Conservation (phyloP, 2,797 vertebrate species). For the Coilia nasus region DNA sequence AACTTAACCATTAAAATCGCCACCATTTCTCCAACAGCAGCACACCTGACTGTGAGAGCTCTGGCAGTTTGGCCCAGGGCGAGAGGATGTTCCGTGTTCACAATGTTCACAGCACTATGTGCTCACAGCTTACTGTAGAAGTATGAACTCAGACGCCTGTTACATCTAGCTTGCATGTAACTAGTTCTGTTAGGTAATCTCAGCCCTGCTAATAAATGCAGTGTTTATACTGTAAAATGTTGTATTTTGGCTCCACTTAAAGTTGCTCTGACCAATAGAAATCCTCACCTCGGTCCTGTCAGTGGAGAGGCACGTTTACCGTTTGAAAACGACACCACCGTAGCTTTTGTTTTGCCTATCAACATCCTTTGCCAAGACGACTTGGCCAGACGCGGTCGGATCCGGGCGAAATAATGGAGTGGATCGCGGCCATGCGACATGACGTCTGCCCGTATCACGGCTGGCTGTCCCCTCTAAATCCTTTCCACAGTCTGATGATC, state of each 20-base stretch:
- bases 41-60: background rate
- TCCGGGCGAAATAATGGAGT: conserved; percentile 14
- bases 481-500: background rate
- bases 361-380: background rate
- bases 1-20: background rate
- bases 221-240: background rate
- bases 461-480: background rate
- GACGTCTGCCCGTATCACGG: background rate
- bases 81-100: background rate
- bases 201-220: background rate
- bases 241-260: background rate
- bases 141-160: background rate
- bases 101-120: background rate
- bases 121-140: background rate
- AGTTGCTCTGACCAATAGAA: background rate
- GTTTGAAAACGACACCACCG: background rate
- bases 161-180: background rate
- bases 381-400: background rate
- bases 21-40: background rate
- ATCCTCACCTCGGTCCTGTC: too few species aligned
- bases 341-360: conserved; percentile 10
- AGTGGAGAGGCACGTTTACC: background rate
- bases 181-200: background rate
- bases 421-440: background rate
- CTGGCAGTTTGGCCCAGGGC: background rate